A percentile compares a stretch with the other conserved stretches of the same genome.
Evolutionary conservation across 2,888 invertebrate species (phyloP).

Genomic region (Trissonchulus latispiculum): DNA sequence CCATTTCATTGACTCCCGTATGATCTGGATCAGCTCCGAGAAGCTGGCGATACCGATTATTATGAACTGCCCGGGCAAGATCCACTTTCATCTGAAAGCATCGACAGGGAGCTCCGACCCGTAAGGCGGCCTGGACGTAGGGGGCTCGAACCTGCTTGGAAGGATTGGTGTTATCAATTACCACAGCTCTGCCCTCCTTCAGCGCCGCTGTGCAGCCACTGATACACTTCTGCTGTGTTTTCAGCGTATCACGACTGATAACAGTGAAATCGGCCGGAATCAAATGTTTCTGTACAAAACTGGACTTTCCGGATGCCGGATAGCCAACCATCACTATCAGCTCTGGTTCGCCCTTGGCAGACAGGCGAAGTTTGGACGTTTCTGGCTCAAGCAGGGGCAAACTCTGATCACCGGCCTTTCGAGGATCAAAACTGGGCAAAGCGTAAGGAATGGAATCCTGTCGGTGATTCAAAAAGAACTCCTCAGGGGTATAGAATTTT

Average conservation of each 20-base stretch:
- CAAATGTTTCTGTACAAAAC: conserved; percentile 61
- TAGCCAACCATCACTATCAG: conserved; percentile 67
- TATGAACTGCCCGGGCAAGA: conserved; percentile 53
- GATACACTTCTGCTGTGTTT: conserved; percentile 73
- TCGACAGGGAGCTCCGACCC: conserved; percentile 53
- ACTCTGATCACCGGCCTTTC: background rate
- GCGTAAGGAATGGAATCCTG: conserved; percentile 33
- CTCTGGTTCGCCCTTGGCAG: conserved; percentile 45
- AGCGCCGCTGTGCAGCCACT: conserved; percentile 55
- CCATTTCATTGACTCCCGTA: conserved; percentile 62
- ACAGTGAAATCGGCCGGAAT: conserved; percentile 59
- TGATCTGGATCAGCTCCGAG: conserved; percentile 34
- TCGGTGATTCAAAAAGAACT: conserved; percentile 61
- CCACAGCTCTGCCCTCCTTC: conserved; percentile 55
- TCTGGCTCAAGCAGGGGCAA: background rate
- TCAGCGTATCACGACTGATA: conserved; percentile 71
- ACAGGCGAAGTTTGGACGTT: background rate
- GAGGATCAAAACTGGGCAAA: conserved; percentile 49
- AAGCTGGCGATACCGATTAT: conserved; percentile 28
- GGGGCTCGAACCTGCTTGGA: conserved; percentile 64
- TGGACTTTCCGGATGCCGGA: conserved; percentile 68
- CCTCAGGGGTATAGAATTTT: conserved; percentile 81
- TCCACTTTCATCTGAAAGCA: conserved; percentile 68
- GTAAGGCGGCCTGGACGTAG: conserved; percentile 47
- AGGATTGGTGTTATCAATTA: conserved; percentile 87